A percentile compares a stretch with the other conserved stretches of the same genome.
Conservation (phyloP, 2,888 invertebrate species). For the Cryptocephalus primarius region DNA sequence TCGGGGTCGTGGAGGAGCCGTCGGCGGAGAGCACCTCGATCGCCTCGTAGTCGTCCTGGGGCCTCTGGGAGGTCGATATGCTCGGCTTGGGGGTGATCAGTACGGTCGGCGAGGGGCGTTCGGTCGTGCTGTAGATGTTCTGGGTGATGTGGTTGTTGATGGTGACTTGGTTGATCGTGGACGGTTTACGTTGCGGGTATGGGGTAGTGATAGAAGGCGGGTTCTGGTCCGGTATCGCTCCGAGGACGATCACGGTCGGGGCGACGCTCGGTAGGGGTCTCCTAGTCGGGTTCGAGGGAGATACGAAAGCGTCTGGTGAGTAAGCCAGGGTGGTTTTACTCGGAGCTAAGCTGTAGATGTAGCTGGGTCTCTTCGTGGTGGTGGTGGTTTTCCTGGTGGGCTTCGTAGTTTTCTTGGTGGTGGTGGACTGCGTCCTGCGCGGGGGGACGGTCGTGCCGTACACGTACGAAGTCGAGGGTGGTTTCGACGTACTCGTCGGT, state of each 20-base stretch:
- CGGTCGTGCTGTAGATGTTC: conserved; percentile 42
- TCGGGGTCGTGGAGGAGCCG: conserved; percentile 40
- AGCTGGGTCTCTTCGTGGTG: conserved; percentile 26
- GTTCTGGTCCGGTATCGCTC: conserved; percentile 30
- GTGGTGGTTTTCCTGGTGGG: conserved; percentile 10
- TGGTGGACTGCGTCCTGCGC: conserved; percentile 13
- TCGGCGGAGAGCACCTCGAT: conserved; percentile 27
- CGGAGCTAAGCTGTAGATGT: conserved; percentile 20
- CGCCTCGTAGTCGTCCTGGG: conserved; percentile 18
- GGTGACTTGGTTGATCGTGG: conserved; percentile 38
- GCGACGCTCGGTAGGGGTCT: conserved; percentile 36
- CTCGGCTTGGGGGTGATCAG: conserved; percentile 60
- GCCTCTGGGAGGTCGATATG: conserved; percentile 22
- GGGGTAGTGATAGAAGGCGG: conserved; percentile 21
- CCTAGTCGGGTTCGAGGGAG: conserved; percentile 27
- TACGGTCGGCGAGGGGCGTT: conserved; percentile 50
- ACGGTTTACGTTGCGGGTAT: conserved; percentile 35
- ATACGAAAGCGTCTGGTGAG: conserved; percentile 21
- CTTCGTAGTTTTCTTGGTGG: conserved; percentile 39
- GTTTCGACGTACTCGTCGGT: conserved; percentile 34
- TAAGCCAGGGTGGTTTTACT: conserved; percentile 27
- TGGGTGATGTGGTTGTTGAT: conserved; percentile 52
- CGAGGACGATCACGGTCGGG: conserved; percentile 50
- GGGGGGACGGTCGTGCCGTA: conserved; percentile 34
- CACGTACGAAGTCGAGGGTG: conserved; percentile 39